Base-by-base conservation (phyloP, 1,140 invertebrate genomes). In the Ceratitis capitata region DNA sequence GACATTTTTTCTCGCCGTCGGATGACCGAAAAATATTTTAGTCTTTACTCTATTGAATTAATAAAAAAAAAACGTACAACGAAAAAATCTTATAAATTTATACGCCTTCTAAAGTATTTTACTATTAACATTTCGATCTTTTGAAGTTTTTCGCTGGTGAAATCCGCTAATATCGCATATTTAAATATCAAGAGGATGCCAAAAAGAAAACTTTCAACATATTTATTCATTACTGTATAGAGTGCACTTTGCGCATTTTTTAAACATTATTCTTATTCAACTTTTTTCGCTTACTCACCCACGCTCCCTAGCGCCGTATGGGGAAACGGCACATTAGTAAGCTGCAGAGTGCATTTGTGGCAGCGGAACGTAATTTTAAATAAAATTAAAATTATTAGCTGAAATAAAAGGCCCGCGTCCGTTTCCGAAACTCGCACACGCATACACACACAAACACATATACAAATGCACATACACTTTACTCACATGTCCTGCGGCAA, bases 301-400 rank as follows among this genome's bases (percentile, higher is more conserved):
- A 78, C 69, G 9, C 7, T 16, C n/a, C 26, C 39, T 23, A n/a
- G n/a, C n/a, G n/a, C 19, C 51, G 51, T 14, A 78, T 45, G n/a
- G n/a, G n/a, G n/a, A 26, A 23, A 23, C 69, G 39, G 39, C 69
- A 12, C 39, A 78, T 78, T 78, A 78, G 69, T 42, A 47, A 47
- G 69, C 69, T 23, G 51, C 45, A 78, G 42, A 78, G 69, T 78
- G 69, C 69, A 78, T 78, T 78, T 78, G 69, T 78, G 69, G 69
- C 69, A 78, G 69, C 78, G 61, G 86, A 89, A 89, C 89, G 89
- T 89, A 89, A 89, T 89, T 89, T 89, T 89, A 89, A 89, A 89
- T 89, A 89, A 88, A 89, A 89, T 89, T 89, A 89, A 89, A 89
- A 89, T 89, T 89, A 89, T 89, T 89, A 89, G 89, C 89, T 89